phyloP scores from a whole-genome alignment of 2,113 vertebrate species.

The Sterrhoptilus dennistouni region DNA sequence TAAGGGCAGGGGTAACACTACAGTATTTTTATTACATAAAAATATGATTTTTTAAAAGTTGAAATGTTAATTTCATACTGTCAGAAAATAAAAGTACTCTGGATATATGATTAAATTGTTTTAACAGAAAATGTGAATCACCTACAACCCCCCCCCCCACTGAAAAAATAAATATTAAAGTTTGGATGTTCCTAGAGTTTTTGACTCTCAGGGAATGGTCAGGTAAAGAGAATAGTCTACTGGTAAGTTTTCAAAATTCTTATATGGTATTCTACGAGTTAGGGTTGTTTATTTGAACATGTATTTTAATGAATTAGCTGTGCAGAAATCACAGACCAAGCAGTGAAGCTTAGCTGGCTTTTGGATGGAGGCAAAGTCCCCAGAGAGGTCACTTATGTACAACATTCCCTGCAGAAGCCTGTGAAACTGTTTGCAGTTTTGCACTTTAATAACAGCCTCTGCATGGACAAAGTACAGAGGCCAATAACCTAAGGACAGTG shows the following conservation, averaged over 20 bases:
- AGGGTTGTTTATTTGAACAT: not conserved
- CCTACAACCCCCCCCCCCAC: rapidly evolving
- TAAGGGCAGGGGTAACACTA: too few species aligned
- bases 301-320: not conserved
- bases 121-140: not conserved
- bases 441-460: not conserved
- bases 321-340: not conserved
- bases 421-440: not conserved
- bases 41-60: not conserved
- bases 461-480: not conserved
- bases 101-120: not conserved
- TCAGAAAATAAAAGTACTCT: not conserved
- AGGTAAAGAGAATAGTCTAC: not conserved
- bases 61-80: not conserved
- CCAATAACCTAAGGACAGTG: not conserved
- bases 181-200: not conserved
- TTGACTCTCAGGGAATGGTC: not conserved
- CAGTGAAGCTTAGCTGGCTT: not conserved
- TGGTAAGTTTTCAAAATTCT: not conserved
- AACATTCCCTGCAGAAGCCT: not conserved
- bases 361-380: not conserved
- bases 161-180: not conserved
- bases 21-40: not conserved
- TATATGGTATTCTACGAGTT: not conserved
- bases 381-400: not conserved